Evolutionary conservation across 2,797 vertebrate genomes (phyloP).

Genomic region (Euthynnus affinis): DNA sequence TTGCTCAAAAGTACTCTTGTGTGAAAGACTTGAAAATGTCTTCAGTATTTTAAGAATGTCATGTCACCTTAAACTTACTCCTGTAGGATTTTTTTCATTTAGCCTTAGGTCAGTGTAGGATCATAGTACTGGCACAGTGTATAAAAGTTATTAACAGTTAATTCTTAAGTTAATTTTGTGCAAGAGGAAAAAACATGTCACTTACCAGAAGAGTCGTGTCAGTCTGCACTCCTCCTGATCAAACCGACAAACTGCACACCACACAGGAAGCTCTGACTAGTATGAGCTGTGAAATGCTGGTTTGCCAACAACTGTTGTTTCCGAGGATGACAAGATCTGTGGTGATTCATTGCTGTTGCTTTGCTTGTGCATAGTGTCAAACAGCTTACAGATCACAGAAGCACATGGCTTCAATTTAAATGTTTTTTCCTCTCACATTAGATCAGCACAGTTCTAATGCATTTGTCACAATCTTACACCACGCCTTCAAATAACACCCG

Average conservation of each 20-base stretch:
- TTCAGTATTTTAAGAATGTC: not conserved
- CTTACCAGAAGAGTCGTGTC: conserved; percentile 76
- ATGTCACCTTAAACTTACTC: not conserved
- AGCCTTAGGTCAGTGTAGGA: not conserved
- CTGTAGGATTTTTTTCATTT: not conserved
- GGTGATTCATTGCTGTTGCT: conserved; percentile 13
- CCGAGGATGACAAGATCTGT: conserved; percentile 65
- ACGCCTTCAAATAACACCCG: conserved; percentile 20
- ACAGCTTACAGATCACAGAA: not conserved
- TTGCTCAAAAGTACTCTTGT: not conserved
- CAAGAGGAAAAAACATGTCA: conserved; percentile 40
- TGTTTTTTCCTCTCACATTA: not conserved
- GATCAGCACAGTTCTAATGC: not conserved
- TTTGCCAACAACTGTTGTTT: conserved; percentile 63
- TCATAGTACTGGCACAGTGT: not conserved
- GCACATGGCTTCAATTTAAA: not conserved
- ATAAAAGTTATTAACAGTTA: not conserved
- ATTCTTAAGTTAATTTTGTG: conserved; percentile 10
- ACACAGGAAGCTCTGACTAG: conserved; percentile 85
- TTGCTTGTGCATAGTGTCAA: conserved; percentile 14
- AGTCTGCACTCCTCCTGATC: conserved; percentile 65
- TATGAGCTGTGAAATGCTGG: conserved; percentile 64
- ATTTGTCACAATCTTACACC: conserved; percentile 5
- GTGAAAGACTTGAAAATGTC: not conserved
- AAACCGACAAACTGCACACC: conserved; percentile 65